phyloP scores from a whole-genome alignment of 2,113 vertebrate species.

The Heterochromis multidens region DNA sequence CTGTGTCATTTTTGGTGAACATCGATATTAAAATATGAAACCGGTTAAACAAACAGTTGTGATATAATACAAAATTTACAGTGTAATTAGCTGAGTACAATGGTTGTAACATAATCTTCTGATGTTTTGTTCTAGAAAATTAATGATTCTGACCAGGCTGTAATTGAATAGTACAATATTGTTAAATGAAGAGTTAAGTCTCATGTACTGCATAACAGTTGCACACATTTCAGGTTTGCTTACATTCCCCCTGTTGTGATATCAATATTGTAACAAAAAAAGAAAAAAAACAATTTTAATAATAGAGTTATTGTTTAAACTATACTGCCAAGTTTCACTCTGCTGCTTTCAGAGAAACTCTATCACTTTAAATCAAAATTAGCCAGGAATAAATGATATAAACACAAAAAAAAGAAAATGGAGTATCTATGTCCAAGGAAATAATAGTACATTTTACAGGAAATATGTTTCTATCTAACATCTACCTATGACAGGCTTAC shows the following conservation, averaged over 20 bases:
- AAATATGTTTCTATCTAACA: neutral
- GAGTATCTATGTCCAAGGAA: neutral
- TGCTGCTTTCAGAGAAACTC: fast-evolving
- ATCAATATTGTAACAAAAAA: neutral
- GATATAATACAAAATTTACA: neutral
- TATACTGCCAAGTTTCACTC: neutral
- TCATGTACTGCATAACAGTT: neutral
- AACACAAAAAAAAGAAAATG: neutral
- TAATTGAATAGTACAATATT: neutral
- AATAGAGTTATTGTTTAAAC: neutral
- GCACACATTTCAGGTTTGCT: neutral
- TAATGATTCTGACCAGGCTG: neutral
- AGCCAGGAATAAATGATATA: neutral
- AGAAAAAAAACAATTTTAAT: neutral
- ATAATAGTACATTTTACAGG: neutral
- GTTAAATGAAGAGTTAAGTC: neutral
- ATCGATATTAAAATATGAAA: neutral
- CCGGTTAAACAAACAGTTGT: too few relatives aligned
- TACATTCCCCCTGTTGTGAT: neutral
- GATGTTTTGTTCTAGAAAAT: too few relatives aligned
- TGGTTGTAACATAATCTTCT: neutral
- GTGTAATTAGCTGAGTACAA: neutral
- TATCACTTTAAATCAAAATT: neutral
- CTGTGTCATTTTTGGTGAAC: too few relatives aligned
- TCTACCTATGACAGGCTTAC: neutral